These are phyloP conservation scores for Lasioglossum malachurum DNA, from an alignment of 2,888 invertebrate genomes.

Conservation along the genomic window DNA sequence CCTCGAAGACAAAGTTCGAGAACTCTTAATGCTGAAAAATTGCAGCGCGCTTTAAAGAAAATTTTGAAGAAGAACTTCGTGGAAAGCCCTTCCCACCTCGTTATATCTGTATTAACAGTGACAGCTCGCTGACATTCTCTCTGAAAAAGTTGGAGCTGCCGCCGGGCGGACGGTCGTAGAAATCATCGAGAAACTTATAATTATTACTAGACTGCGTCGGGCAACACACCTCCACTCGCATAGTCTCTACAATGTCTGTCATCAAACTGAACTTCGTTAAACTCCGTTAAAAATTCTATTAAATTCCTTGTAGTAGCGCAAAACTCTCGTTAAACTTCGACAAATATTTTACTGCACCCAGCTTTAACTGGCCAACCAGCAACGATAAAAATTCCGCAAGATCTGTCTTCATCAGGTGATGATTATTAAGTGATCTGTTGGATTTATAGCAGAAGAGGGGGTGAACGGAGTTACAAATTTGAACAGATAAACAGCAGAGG, in stretches of 20 bases:
- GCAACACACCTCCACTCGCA: not conserved
- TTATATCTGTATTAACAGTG: conserved; percentile 1
- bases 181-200: conserved; percentile 3
- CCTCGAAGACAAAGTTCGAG: conserved; percentile 3
- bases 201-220: not conserved
- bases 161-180: not conserved
- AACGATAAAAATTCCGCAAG: not conserved
- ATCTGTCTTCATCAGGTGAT: no score
- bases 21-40: conserved; percentile 15
- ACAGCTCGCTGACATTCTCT: conserved; percentile 3
- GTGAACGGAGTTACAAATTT: not conserved
- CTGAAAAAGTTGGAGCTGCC: not conserved
- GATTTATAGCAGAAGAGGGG: no score
- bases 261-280: conserved; percentile 1
- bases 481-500: not conserved
- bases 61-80: not conserved
- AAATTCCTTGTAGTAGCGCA: not conserved
- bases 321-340: conserved; percentile 7
- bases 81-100: not conserved
- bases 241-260: not conserved
- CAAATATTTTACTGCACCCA: not conserved
- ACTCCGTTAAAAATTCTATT: conserved; percentile 6
- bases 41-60: not conserved
- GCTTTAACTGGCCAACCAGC: not conserved
- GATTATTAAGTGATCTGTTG: no score